Evolutionary conservation across 2,797 vertebrate genomes (phyloP).

Genomic region (Onychomys torridus): DNA sequence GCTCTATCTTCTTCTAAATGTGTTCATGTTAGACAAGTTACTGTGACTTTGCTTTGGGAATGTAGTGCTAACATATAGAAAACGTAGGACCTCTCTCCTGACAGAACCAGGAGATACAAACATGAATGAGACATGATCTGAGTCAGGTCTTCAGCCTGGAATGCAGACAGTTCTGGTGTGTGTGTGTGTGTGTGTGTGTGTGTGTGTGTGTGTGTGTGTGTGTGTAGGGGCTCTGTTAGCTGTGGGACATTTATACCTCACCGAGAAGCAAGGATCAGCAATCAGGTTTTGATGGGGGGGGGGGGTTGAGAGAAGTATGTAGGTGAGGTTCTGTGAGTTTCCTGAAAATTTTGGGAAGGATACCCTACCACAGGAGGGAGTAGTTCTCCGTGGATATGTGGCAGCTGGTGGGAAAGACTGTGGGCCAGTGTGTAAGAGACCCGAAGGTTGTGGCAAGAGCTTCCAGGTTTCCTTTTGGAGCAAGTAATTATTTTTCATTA

Average conservation of each 20-base stretch:
- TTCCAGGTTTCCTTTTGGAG: background rate
- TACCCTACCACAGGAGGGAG: background rate
- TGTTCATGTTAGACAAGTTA: background rate
- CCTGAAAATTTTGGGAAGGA: background rate
- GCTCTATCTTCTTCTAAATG: background rate
- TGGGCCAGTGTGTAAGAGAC: rapidly evolving
- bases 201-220: no score
- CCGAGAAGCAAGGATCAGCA: background rate
- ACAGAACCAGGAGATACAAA: background rate
- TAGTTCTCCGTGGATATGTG: background rate
- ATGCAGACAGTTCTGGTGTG: background rate
- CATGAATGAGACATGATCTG: background rate
- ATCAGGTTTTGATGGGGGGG: background rate
- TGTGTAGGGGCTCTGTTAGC: background rate
- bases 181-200: no score
- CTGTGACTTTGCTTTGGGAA: conserved; percentile 35
- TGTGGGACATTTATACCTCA: background rate
- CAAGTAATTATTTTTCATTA: background rate
- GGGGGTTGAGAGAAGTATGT: background rate
- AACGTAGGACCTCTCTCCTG: background rate
- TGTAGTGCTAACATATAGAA: background rate
- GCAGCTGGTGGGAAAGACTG: background rate
- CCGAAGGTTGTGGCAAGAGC: background rate
- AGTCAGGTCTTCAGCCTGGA: background rate
- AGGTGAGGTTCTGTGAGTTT: background rate